These are phyloP conservation scores for Syrista parreyssii DNA, from an alignment of 2,888 invertebrate genomes.

Conservation along the genomic window DNA sequence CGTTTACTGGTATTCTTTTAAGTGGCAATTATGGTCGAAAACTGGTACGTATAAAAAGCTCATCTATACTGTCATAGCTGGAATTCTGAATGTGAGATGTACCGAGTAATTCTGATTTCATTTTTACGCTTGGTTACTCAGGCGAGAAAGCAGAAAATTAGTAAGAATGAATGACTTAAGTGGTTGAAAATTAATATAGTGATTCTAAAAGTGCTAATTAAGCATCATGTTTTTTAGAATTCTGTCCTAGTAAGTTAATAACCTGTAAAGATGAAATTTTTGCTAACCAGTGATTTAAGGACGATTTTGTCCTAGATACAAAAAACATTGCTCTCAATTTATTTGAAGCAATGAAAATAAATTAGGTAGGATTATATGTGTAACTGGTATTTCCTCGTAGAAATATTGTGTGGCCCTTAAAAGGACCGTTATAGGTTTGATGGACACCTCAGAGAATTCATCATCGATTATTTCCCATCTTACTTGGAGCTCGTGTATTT, in stretches of 20 bases:
- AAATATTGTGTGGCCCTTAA: conserved; percentile 18
- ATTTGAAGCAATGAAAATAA: neutral
- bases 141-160: neutral
- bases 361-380: neutral
- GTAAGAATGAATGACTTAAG: neutral
- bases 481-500: conserved; percentile 69
- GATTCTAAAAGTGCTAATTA: too few species aligned
- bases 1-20: neutral
- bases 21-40: neutral
- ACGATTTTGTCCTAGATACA: neutral
- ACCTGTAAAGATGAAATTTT: neutral
- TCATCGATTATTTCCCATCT: conserved; percentile 15
- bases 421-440: conserved; percentile 14
- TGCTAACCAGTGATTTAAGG: neutral
- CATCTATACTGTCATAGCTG: neutral
- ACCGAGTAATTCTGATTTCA: neutral
- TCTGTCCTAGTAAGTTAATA: neutral
- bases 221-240: neutral
- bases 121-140: neutral
- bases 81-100: too few species aligned
- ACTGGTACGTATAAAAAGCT: neutral
- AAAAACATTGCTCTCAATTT: neutral
- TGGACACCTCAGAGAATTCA: neutral
- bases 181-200: neutral
- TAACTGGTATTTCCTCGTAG: neutral